These are phyloP conservation scores for Rhineura floridana DNA, from an alignment of 2,113 vertebrate species.

Conservation along the genomic window DNA sequence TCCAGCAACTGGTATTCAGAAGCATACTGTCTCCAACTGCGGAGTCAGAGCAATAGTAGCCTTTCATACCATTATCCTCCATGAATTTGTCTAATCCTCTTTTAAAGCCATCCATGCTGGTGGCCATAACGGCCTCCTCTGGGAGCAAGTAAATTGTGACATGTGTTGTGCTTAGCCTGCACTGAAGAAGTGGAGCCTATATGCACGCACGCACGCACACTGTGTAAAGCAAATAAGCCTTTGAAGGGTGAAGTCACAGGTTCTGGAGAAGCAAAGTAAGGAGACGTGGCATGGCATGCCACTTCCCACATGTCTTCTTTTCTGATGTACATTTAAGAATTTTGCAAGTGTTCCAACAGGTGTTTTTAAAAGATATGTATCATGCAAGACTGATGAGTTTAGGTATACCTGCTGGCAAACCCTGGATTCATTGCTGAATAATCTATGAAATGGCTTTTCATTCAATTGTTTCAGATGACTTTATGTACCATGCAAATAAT, in stretches of 20 bases:
- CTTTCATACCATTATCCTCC: too few relatives aligned
- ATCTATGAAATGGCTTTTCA: neutral
- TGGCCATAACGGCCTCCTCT: too few relatives aligned
- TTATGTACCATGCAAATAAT: slow-evolving; percentile 18
- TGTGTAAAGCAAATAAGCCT: neutral
- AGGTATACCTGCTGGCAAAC: neutral
- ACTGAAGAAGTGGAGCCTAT: neutral
- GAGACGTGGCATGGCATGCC: neutral
- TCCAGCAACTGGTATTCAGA: too few relatives aligned
- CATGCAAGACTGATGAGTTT: neutral
- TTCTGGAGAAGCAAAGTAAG: neutral
- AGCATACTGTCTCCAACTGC: too few relatives aligned
- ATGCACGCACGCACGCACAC: neutral
- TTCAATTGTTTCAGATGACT: slow-evolving; percentile 32
- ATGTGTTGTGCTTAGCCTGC: neutral
- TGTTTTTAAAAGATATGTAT: neutral
- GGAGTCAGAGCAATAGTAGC: too few relatives aligned
- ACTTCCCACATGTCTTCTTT: neutral
- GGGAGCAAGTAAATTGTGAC: too few relatives aligned
- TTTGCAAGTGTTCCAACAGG: neutral
- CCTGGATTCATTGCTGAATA: neutral
- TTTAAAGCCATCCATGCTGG: too few relatives aligned
- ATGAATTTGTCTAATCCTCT: too few relatives aligned
- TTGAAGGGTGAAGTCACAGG: neutral
- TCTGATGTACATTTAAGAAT: neutral